Base-by-base conservation (phyloP, 2,113 vertebrate genomes). In the Sula dactylatra region DNA sequence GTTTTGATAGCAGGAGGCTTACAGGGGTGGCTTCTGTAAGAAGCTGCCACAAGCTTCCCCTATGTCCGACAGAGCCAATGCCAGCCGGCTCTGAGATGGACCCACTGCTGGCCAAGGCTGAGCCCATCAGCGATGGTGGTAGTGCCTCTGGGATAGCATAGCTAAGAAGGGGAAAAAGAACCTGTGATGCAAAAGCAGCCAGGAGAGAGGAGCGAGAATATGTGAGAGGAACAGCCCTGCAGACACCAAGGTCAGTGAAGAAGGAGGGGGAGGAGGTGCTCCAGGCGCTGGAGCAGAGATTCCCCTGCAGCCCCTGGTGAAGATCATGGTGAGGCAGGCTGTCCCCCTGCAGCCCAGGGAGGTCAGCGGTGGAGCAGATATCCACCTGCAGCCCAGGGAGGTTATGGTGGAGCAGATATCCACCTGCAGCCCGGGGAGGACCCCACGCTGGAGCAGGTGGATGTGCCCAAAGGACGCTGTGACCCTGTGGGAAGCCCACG, bases 31-130 rank as follows among this genome's bases (percentile, higher is more conserved):
- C 20, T 49, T 31, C 20, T 31, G 71, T 49, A 13, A 59, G 18
- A 45, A 59, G 49, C 29, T 66, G 6, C 16, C 13, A 1, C 25
- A 61, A 22, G 10, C 19, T 36, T 76, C 42, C 16, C 29, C 29
- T 3, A 4, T 36, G 45, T 50, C 74, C 9, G 18, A 19, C 14
- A 47, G 45, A 47, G 18, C 45, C 1, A 56, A 56, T 34, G 32
- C 19, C 38, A 56, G 52, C 15, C 0, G 2, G 50, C 38, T 55
- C 27, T 52, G 14, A 55, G 71, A 18, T 0, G 4, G 50, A 25
- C 50, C 38, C 1, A 2, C 27, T 0, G 3, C 36, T 32, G 29
- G 50, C 36, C 27, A 31, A 71, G 13, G 18, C 10, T 0, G 10
- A 72, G 20, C 19, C 36, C 7, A 72, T 24, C 47, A 52, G 8